phyloP scores from a whole-genome alignment of 2,888 invertebrate genomes.

The Nomada hirtipes region DNA sequence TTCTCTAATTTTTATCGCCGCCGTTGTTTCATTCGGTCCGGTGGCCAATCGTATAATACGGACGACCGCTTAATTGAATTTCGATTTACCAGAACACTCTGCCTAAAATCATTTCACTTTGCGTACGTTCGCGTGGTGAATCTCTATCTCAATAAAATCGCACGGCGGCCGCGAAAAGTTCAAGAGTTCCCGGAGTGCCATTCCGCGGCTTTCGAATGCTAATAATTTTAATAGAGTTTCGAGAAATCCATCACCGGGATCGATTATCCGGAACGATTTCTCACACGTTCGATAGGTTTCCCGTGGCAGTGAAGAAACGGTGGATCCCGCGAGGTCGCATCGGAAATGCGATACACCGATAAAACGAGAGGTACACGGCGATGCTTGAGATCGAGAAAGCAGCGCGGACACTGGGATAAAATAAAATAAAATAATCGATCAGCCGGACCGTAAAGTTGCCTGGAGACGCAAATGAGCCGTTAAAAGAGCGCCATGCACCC shows the following conservation, averaged over 20 bases:
- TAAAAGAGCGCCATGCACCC: slow-evolving; percentile 76
- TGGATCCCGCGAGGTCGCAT: slow-evolving; percentile 56
- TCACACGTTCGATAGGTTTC: slow-evolving; percentile 42
- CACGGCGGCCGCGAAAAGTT: background rate
- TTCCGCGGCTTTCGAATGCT: slow-evolving; percentile 8
- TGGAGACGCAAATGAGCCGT: slow-evolving; percentile 80
- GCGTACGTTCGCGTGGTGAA: background rate
- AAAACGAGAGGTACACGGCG: slow-evolving; percentile 61
- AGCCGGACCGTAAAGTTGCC: slow-evolving; percentile 76
- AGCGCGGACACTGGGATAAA: slow-evolving; percentile 66
- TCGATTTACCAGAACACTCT: background rate
- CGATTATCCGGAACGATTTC: slow-evolving; percentile 40
- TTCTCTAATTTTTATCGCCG: slow-evolving; percentile 28
- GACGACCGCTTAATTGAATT: background rate
- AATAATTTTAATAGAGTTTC: slow-evolving; percentile 21
- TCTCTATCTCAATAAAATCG: background rate
- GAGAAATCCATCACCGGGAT: slow-evolving; percentile 19
- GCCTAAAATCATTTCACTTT: too few relatives aligned
- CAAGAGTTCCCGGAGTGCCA: background rate
- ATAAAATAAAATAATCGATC: slow-evolving; percentile 81
- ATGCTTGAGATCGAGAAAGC: slow-evolving; percentile 47
- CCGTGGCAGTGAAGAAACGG: slow-evolving; percentile 31
- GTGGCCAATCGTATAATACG: background rate
- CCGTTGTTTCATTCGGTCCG: background rate
- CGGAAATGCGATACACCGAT: slow-evolving; percentile 72